These are phyloP conservation scores for Alauda arvensis DNA, from an alignment of 2,797 vertebrate genomes.

Conservation along the genomic window DNA sequence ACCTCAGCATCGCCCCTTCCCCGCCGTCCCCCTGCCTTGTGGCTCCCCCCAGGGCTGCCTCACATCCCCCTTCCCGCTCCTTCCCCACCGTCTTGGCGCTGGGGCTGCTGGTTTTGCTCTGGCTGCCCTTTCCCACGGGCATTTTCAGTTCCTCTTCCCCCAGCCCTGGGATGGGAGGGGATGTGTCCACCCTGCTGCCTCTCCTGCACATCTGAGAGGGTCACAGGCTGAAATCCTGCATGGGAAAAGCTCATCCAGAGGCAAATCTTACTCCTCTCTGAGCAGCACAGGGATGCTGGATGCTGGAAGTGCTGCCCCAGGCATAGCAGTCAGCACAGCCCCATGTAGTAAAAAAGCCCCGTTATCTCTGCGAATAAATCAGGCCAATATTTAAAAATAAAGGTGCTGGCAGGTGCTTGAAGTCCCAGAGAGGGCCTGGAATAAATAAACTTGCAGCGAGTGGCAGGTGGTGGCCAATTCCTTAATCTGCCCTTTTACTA, in stretches of 20 bases:
- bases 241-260: neutral
- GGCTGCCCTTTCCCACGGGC: neutral
- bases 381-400: slow-evolving; percentile 48
- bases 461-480: slow-evolving; percentile 14
- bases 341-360: neutral
- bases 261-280: neutral
- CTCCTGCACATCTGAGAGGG: neutral
- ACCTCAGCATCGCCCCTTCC: neutral
- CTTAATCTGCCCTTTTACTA: slow-evolving; percentile 22
- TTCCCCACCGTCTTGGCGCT: neutral
- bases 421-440: slow-evolving; percentile 16
- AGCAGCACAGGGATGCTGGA: neutral
- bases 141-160: slow-evolving; percentile 17
- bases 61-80: neutral
- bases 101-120: neutral
- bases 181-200: neutral
- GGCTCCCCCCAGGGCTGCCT: neutral
- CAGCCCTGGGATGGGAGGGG: fast-evolving
- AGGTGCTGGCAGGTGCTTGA: slow-evolving; percentile 44
- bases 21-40: neutral
- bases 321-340: neutral
- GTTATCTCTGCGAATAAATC: slow-evolving; percentile 22
- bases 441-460: slow-evolving; percentile 21
- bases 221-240: neutral
- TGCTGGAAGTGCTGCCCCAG: neutral